Conservation (phyloP, 2,797 vertebrate species). For the Myotis myotis region DNA sequence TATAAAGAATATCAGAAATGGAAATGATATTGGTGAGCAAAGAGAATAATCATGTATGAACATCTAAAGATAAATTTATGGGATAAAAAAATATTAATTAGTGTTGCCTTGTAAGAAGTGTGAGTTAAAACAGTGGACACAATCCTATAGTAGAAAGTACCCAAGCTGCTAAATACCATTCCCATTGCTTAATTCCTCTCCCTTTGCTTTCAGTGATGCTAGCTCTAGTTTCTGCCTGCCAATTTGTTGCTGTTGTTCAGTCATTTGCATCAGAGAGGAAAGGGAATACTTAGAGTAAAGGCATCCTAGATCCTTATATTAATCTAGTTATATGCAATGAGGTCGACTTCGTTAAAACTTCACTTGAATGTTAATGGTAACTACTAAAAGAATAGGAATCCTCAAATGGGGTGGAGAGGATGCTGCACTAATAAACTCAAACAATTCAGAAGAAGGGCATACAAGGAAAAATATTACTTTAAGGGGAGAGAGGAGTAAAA, state of each 20-base stretch:
- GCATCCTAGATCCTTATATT: neutral
- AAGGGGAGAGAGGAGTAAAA: neutral
- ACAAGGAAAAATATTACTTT: neutral
- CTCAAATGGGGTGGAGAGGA: neutral
- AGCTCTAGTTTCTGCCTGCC: neutral
- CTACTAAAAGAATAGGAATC: neutral
- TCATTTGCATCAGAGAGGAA: neutral
- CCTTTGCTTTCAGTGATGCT: neutral
- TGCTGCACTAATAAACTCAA: neutral
- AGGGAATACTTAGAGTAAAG: neutral
- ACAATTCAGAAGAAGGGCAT: neutral
- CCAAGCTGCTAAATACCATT: neutral
- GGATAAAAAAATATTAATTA: neutral
- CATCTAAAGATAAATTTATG: neutral
- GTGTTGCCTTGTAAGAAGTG: neutral
- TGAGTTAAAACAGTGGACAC: neutral
- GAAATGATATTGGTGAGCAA: neutral
- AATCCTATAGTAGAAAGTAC: neutral
- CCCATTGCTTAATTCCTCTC: neutral
- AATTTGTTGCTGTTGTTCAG: neutral
- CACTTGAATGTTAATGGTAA: neutral
- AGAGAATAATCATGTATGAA: neutral
- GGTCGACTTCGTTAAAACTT: neutral
- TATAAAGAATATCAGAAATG: neutral
- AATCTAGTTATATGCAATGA: neutral